Percentiles rank a stretch among this genome's conserved stretches.
Evolutionary conservation across 2,113 vertebrate genomes (phyloP).

Genomic region (Erythrolamprus reginae): DNA sequence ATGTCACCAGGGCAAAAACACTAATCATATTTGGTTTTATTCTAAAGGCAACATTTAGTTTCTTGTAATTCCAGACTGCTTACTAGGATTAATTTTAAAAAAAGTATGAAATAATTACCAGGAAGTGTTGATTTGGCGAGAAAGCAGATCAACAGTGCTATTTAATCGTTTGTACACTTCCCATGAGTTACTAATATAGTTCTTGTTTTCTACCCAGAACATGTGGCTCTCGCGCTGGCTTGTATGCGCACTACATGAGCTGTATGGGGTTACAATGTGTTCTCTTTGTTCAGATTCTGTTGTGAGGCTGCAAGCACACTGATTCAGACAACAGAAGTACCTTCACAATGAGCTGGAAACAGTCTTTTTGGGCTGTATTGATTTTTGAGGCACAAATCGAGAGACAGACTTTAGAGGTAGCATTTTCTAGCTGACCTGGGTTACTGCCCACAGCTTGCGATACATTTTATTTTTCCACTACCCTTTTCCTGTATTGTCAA

Average conservation of each 20-base stretch:
- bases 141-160: neutral
- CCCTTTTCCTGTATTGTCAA: neutral
- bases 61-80: neutral
- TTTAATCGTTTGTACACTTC: neutral
- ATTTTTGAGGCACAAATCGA: constrained; percentile 14
- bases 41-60: neutral
- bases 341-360: neutral
- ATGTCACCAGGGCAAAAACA: neutral
- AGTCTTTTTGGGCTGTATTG: constrained; percentile 1
- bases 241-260: constrained; percentile 16
- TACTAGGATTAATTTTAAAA: neutral
- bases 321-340: neutral
- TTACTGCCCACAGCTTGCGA: neutral
- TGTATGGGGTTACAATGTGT: constrained; percentile 5
- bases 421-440: neutral
- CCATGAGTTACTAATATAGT: neutral
- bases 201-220: neutral
- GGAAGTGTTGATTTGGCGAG: neutral
- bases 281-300: constrained; percentile 17
- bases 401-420: neutral
- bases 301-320: constrained; percentile 1
- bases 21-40: neutral
- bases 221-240: neutral
- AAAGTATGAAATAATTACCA: constrained; percentile 1
- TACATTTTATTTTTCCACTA: neutral